Conservation (phyloP, 37 sponge, comb jelly and placozoan species). For the Axinella damicornis region DNA sequence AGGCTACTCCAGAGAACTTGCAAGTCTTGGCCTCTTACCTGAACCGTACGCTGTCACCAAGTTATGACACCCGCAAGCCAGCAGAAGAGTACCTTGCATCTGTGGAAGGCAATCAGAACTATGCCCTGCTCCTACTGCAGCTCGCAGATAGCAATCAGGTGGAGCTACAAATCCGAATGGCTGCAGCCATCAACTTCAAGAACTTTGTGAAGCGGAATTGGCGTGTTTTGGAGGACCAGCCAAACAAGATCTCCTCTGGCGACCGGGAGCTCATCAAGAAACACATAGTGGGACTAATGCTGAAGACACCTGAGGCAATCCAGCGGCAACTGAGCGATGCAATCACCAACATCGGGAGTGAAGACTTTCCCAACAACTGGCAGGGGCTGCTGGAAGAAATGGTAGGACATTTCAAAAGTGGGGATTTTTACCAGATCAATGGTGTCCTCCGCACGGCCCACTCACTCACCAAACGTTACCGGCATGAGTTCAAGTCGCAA, state of each 20-base stretch:
- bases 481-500: slow-evolving; percentile 94
- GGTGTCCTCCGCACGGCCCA: slow-evolving; percentile 98
- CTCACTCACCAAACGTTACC: slow-evolving; percentile 94
- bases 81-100: slow-evolving; percentile 89
- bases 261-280: slow-evolving; percentile 83
- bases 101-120: slow-evolving; percentile 83
- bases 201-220: slow-evolving; percentile 95
- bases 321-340: slow-evolving; percentile 98
- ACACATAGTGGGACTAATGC: slow-evolving; percentile 94
- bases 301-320: slow-evolving; percentile 89
- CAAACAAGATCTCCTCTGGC: slow-evolving; percentile 42
- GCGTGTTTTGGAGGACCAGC: slow-evolving; percentile 70
- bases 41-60: slow-evolving; percentile 77
- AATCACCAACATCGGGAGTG: slow-evolving; percentile 95
- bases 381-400: slow-evolving; percentile 89
- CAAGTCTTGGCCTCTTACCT: slow-evolving; percentile 82
- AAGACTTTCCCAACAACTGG: slow-evolving; percentile 98
- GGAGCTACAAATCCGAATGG: slow-evolving; percentile 61
- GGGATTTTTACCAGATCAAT: slow-evolving; percentile 96
- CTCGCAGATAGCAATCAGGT: slow-evolving; percentile 58
- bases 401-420: slow-evolving; percentile 85
- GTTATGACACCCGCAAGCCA: slow-evolving; percentile 70
- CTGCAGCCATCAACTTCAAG: slow-evolving; percentile 95
- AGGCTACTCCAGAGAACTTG: slow-evolving; percentile 76
- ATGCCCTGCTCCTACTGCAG: slow-evolving; percentile 87